Evolutionary conservation across 1,140 invertebrate genomes (phyloP).

Genomic region (Drosophila sp.): DNA sequence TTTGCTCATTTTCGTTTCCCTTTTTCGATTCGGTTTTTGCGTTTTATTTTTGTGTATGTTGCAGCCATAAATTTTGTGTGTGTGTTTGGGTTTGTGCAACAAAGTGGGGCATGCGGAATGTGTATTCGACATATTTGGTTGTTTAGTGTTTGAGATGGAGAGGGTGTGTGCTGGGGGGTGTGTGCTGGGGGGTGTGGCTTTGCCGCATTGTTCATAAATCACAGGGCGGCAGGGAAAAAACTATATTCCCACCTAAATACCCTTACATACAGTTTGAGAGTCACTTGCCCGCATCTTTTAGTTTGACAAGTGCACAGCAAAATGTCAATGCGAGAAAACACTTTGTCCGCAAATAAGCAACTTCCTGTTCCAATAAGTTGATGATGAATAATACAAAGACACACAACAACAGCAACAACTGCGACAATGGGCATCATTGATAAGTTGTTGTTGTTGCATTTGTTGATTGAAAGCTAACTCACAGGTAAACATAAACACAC

Average conservation of each 20-base stretch:
- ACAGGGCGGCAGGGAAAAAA: constrained; percentile 4
- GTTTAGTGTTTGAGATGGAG: constrained; percentile 33
- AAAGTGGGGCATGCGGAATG: constrained; percentile 57
- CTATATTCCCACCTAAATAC: not conserved
- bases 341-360: constrained; percentile 73
- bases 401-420: constrained; percentile 13
- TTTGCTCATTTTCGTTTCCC: constrained; percentile 50
- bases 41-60: constrained; percentile 8
- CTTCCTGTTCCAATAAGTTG: constrained; percentile 75
- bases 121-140: constrained; percentile 65
- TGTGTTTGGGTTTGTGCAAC: constrained; percentile 33
- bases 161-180: not conserved
- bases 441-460: constrained; percentile 62
- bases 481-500: constrained; percentile 59
- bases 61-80: constrained; percentile 48
- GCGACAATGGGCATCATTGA: constrained; percentile 65
- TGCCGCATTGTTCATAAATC: constrained; percentile 39
- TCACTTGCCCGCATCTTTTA: constrained; percentile 16
- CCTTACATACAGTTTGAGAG: constrained; percentile 40
- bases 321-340: constrained; percentile 76
- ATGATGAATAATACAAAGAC: constrained; percentile 38
- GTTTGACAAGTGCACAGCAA: too few relatives aligned
- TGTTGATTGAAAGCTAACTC: constrained; percentile 55
- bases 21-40: constrained; percentile 21
- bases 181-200: not conserved